A percentile compares a stretch with the other conserved stretches of the same genome.
Conservation (phyloP, 1,140 invertebrate species). For the Drosophila nannoptera region DNA sequence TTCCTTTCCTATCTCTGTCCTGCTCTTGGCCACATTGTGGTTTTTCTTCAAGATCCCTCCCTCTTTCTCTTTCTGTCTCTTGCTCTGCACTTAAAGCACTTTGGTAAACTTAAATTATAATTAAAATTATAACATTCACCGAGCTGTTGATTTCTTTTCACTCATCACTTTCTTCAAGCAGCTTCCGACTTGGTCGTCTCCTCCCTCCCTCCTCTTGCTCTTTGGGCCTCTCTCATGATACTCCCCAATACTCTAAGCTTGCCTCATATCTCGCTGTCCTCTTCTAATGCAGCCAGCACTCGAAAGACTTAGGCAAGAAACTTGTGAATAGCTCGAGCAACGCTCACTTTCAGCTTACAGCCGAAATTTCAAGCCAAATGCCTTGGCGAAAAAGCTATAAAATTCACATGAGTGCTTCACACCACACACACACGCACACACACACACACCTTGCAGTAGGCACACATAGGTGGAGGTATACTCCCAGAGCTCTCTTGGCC, state of each 20-base stretch:
- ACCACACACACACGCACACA: slow-evolving; percentile 28
- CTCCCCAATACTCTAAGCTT: neutral
- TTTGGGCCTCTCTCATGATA: too few relatives aligned
- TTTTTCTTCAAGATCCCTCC: neutral
- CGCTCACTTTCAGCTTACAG: slow-evolving; percentile 64
- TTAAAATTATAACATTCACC: too few relatives aligned
- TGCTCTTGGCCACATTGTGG: too few relatives aligned
- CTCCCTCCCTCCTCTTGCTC: neutral
- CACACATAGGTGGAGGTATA: slow-evolving; percentile 5
- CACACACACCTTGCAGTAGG: neutral
- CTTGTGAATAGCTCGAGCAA: slow-evolving; percentile 27
- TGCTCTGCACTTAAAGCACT: neutral
- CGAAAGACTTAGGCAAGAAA: slow-evolving; percentile 37
- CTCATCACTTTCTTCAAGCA: too few relatives aligned
- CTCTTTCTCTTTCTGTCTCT: neutral
- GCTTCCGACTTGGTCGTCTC: too few relatives aligned
- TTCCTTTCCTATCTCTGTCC: neutral
- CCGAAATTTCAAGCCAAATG: slow-evolving; percentile 45
- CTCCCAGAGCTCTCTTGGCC: slow-evolving; percentile 33
- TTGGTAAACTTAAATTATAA: too few relatives aligned
- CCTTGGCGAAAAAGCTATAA: slow-evolving; percentile 45
- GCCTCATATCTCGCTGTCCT: neutral
- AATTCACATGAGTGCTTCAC: slow-evolving; percentile 67
- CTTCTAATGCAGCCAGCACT: slow-evolving; percentile 11
- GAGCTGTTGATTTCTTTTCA: too few relatives aligned